Conservation (phyloP, 1,140 invertebrate species). For the Scaptomyza montana region DNA sequence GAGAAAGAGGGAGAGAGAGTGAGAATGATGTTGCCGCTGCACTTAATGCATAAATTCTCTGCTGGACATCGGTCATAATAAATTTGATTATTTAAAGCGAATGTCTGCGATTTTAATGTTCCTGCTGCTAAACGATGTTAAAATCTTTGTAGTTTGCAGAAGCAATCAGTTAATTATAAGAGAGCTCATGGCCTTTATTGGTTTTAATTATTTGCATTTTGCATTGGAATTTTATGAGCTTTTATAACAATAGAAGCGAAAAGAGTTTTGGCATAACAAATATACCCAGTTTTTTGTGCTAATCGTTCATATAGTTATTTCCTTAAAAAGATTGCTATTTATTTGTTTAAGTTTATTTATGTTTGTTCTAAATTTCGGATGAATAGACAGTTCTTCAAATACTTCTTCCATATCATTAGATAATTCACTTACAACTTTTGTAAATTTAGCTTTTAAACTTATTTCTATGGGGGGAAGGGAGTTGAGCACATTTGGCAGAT, state of each 20-base stretch:
- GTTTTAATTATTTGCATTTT: background rate
- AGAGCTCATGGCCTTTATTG: background rate
- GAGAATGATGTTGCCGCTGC: constrained; percentile 52
- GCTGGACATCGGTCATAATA: constrained; percentile 68
- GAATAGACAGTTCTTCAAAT: no score
- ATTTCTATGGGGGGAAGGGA: background rate
- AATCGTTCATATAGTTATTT: no score
- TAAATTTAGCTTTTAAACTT: no score
- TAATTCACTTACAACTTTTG: no score
- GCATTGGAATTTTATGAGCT: no score
- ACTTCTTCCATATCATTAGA: no score
- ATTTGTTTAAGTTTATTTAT: no score
- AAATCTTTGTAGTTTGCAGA: background rate
- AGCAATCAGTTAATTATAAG: constrained; percentile 10
- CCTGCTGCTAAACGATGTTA: constrained; percentile 31
- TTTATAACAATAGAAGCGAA: no score
- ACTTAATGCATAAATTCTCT: constrained; percentile 80
- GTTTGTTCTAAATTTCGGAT: no score
- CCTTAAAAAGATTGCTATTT: no score
- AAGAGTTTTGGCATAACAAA: no score
- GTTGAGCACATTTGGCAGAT: constrained; percentile 54
- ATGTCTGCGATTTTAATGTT: constrained; percentile 33
- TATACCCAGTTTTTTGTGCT: no score
- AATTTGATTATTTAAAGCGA: constrained; percentile 55
- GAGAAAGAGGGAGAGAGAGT: background rate